Evolutionary conservation across 2,888 invertebrate genomes (phyloP).

Genomic region (Watsonalla binaria): DNA sequence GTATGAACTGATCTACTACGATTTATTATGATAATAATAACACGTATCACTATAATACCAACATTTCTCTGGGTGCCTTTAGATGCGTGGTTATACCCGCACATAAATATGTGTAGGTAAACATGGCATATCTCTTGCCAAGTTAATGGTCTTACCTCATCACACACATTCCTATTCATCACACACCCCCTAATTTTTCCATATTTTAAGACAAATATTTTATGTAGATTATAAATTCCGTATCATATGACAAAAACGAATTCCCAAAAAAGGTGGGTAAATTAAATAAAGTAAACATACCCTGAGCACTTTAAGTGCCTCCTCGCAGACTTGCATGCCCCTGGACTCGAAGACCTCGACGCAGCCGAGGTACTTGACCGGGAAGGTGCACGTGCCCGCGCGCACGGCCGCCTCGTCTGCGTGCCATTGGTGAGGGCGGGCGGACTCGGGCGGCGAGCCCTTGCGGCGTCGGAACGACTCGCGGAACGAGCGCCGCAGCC

Average conservation of each 20-base stretch:
- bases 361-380: conserved; percentile 99
- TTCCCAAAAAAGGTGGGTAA: too few species aligned
- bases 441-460: conserved; percentile 91
- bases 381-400: conserved; percentile 97
- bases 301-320: conserved; percentile 97
- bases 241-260: too few species aligned
- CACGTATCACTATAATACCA: too few species aligned
- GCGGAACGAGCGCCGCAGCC: conserved; percentile 91
- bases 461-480: conserved; percentile 96
- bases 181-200: not conserved
- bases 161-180: too few species aligned
- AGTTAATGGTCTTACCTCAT: not conserved
- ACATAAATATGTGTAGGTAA: too few species aligned
- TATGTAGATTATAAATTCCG: too few species aligned
- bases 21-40: too few species aligned
- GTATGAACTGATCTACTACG: not conserved
- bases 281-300: conserved; percentile 76
- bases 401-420: conserved; percentile 98
- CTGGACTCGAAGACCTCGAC: conserved; percentile 99
- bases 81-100: too few species aligned
- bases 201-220: too few species aligned
- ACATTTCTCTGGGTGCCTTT: too few species aligned
- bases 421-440: conserved; percentile 98
- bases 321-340: conserved; percentile 99
- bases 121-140: too few species aligned